Percentiles rank a stretch among this genome's conserved stretches.
These are phyloP conservation scores for Melanogrammus aeglefinus DNA, from an alignment of 2,797 vertebrate genomes.

Conservation along the genomic window DNA sequence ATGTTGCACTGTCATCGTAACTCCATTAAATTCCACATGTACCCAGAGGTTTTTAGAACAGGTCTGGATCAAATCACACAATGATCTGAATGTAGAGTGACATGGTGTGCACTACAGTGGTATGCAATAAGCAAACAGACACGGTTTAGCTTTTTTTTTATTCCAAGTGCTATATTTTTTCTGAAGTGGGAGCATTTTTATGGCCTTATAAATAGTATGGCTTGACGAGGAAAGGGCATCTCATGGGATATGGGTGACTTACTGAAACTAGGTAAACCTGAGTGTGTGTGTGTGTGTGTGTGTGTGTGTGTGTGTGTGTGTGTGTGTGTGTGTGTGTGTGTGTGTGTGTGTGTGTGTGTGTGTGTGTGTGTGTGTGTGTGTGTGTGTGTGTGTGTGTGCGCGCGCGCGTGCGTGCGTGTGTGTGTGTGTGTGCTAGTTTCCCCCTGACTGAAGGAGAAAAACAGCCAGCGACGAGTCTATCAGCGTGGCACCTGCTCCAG, in stretches of 20 bases:
- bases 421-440: conserved; percentile 56
- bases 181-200: too few relatives aligned
- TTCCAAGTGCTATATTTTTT: too few relatives aligned
- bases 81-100: too few relatives aligned
- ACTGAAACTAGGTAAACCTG: conserved; percentile 52
- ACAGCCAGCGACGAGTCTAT: conserved; percentile 86
- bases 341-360: conserved; percentile 24
- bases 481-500: conserved; percentile 97
- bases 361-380: conserved; percentile 16
- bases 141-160: too few relatives aligned
- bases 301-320: conserved; percentile 13
- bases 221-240: conserved; percentile 35
- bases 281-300: conserved; percentile 30
- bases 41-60: too few relatives aligned
- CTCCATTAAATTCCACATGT: too few relatives aligned
- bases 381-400: conserved; percentile 31
- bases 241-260: conserved; percentile 43
- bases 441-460: conserved; percentile 73
- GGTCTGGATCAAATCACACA: too few relatives aligned
- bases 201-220: not conserved
- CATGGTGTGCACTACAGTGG: too few relatives aligned
- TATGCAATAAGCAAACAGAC: too few relatives aligned
- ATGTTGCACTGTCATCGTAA: too few relatives aligned
- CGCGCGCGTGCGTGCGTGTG: conserved; percentile 13
- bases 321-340: conserved; percentile 12